A percentile compares a stretch with the other conserved stretches of the same genome.
phyloP scores from a whole-genome alignment of 2,888 invertebrate genomes.

The Parochlus steinenii region DNA sequence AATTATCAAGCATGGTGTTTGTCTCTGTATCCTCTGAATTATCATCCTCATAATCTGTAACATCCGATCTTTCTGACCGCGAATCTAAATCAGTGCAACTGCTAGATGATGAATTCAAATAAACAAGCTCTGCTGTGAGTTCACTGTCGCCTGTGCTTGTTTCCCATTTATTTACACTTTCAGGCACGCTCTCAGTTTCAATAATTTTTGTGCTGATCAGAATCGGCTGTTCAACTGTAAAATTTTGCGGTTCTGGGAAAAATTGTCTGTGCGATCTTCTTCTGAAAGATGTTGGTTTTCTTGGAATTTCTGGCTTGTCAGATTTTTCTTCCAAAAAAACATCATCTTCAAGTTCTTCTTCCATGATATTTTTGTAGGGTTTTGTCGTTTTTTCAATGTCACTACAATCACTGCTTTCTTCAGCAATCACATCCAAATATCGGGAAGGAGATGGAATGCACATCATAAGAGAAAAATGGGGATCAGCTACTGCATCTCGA shows the following conservation, averaged over 20 bases:
- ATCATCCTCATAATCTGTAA: constrained; percentile 31
- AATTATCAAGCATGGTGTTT: constrained; percentile 10
- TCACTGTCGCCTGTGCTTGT: constrained; percentile 27
- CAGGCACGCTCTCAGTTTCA: constrained; percentile 33
- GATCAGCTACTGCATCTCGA: background rate
- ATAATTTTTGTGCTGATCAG: constrained; percentile 45
- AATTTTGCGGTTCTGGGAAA: constrained; percentile 14
- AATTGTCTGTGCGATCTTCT: background rate
- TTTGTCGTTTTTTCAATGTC: constrained; percentile 30
- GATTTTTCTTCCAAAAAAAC: constrained; percentile 30
- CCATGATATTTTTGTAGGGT: constrained; percentile 14
- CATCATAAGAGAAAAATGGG: no score
- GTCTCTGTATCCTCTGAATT: constrained; percentile 13
- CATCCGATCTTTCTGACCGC: constrained; percentile 38
- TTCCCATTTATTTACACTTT: constrained; percentile 39
- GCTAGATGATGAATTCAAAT: constrained; percentile 47
- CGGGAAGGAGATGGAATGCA: constrained; percentile 23
- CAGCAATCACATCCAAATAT: constrained; percentile 59
- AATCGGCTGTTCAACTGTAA: constrained; percentile 18
- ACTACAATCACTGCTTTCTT: constrained; percentile 55
- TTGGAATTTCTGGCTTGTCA: constrained; percentile 14
- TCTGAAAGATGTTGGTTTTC: background rate
- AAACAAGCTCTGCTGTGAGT: constrained; percentile 49
- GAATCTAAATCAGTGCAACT: constrained; percentile 43
- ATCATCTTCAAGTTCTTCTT: constrained; percentile 35